phyloP scores from a whole-genome alignment of 1,140 invertebrate species.

The Akabosia matsudoensis region DNA sequence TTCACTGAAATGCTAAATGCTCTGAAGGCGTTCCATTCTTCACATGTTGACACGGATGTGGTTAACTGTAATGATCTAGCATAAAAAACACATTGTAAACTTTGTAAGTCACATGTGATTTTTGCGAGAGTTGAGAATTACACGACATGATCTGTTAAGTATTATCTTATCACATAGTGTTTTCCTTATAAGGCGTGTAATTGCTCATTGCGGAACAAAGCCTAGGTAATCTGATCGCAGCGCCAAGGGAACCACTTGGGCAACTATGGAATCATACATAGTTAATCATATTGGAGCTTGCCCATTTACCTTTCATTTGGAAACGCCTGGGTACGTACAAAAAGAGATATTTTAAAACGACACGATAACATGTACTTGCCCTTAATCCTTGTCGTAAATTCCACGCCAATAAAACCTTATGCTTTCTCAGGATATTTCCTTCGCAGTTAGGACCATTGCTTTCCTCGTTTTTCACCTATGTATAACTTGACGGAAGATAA shows the following conservation, averaged over 20 bases:
- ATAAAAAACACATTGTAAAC: background rate
- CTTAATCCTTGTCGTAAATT: conserved; percentile 17
- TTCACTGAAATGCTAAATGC: too few species aligned
- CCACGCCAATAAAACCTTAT: background rate
- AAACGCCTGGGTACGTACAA: background rate
- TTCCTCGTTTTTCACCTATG: too few species aligned
- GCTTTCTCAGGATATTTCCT: background rate
- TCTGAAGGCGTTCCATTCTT: too few species aligned
- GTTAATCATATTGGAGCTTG: background rate
- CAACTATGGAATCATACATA: background rate
- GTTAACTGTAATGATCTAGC: too few species aligned
- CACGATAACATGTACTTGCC: background rate
- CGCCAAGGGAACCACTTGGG: background rate
- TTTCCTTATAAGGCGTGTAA: background rate
- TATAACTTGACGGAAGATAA: too few species aligned
- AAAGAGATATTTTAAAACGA: background rate
- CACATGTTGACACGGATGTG: too few species aligned
- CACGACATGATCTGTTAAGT: background rate
- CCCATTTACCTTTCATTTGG: background rate
- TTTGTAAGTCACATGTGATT: too few species aligned
- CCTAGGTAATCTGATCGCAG: background rate
- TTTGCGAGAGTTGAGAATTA: background rate
- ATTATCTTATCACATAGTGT: background rate
- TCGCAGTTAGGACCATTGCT: too few species aligned
- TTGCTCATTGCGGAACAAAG: background rate